These are phyloP conservation scores for Megathymus violae DNA, from an alignment of 1,140 invertebrate genomes.

Conservation along the genomic window DNA sequence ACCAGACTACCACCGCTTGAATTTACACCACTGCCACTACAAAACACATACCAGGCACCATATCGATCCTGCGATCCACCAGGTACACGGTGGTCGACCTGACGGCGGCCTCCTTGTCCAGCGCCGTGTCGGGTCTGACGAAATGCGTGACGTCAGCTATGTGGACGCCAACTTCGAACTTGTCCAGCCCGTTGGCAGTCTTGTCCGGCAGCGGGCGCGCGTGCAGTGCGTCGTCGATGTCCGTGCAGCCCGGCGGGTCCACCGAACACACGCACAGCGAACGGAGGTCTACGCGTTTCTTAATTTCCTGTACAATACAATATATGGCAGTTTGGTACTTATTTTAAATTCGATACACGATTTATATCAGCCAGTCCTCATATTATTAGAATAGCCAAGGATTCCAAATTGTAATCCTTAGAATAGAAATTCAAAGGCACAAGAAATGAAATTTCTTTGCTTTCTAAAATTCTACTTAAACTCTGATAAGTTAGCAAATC, in stretches of 20 bases:
- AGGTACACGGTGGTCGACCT: constrained; percentile 96
- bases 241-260: constrained; percentile 99
- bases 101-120: constrained; percentile 94
- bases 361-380: too few species aligned
- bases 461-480: too few species aligned
- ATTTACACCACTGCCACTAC: too few species aligned
- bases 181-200: constrained; percentile 86
- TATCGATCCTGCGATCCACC: constrained; percentile 94
- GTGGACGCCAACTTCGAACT: constrained; percentile 92
- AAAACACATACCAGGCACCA: constrained; percentile 91
- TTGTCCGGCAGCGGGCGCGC: constrained; percentile 90
- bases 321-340: too few species aligned
- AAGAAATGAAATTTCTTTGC: too few species aligned
- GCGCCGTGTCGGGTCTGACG: constrained; percentile 93
- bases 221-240: constrained; percentile 99
- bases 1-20: too few species aligned
- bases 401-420: too few species aligned
- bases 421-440: too few species aligned
- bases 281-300: constrained; percentile 92
- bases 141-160: constrained; percentile 98
- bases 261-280: constrained; percentile 96
- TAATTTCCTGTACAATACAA: constrained; percentile 88
- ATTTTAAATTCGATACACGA: too few species aligned
- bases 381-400: too few species aligned
- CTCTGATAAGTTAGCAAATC: too few species aligned